Conservation (phyloP, 2,888 invertebrate species). For the Serrognathus titanus region DNA sequence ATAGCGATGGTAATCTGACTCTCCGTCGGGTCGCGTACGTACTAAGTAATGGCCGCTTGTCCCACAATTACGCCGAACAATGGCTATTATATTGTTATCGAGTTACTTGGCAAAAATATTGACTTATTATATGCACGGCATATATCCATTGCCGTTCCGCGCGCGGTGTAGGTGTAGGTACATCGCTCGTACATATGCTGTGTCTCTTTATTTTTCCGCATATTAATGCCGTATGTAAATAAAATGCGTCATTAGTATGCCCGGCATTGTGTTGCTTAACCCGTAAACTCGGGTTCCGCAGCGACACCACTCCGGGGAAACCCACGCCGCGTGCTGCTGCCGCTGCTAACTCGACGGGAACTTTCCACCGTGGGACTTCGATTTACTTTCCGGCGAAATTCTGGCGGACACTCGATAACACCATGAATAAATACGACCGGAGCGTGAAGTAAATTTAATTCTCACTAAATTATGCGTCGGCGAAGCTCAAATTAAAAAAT, state of each 20-base stretch:
- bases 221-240: constrained; percentile 12
- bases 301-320: background rate
- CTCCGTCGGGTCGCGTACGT: constrained; percentile 33
- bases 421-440: too few species aligned
- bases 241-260: constrained; percentile 10
- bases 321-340: too few species aligned
- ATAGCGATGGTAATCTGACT: constrained; percentile 41
- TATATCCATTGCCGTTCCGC: constrained; percentile 28
- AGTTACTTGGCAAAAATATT: constrained; percentile 48
- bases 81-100: constrained; percentile 50
- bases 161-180: constrained; percentile 38
- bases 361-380: too few species aligned
- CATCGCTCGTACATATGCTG: constrained; percentile 36
- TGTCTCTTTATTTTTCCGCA: constrained; percentile 25
- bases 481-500: too few species aligned
- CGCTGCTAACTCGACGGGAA: too few species aligned
- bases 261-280: constrained; percentile 8
- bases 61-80: constrained; percentile 50
- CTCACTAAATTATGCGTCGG: too few species aligned
- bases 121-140: constrained; percentile 46
- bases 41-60: constrained; percentile 47
- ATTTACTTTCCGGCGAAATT: too few species aligned
- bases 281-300: constrained; percentile 5
- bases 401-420: too few species aligned
- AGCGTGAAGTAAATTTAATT: too few species aligned